Base-by-base conservation (phyloP, 2,113 vertebrate genomes). In the Leucopternis melanops region DNA sequence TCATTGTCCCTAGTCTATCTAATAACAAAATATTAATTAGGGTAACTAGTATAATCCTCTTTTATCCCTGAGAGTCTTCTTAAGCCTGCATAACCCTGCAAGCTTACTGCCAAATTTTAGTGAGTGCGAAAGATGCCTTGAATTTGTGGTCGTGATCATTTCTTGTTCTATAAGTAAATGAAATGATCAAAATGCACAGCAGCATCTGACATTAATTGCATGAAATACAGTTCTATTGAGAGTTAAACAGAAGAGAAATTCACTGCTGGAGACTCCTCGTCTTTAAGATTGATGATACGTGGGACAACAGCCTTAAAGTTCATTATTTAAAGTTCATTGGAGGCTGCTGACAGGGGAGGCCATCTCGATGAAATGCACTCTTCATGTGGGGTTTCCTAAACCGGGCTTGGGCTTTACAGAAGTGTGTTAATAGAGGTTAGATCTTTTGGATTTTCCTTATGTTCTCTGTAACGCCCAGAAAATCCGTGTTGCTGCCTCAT, bases 151-250 rank as follows among this genome's bases (percentile, higher is more conserved):
- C 3, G 3, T 88, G 89, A 92, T 94, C 5, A 25, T 94, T 96
- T 93, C 85, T 95, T 75, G 36, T 70, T 57, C 84, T 91, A 52
- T 61, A 81, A 94, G 77, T 92, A 95, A 94, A 96, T 92, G 73
- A 96, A 96, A 97, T 38, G 6, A 94, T 97, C 92, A 96, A 94
- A 97, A 96, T 92, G 92, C 81, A 42, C 75, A 91, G 88, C 62
- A 96, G 62, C 17, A 17, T 83, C 86, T 96, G 73, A 86, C 86
- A 88, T 81, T 95, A 93, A 92, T 92, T 94, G 92, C 92, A 54
- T 81, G 85, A 97, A 96, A 90, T 90, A 95, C 20, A 23, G 32
- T 96, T 94, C 93, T 96, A 10, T 45, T 65, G 86, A 95, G 96
- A 96, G 78, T 92, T 95, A 69, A 61, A 74, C 54, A 89, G 45